Percentiles rank a stretch among this genome's conserved stretches.
Evolutionary conservation across 2,113 vertebrate species (phyloP).

Genomic region (Tachysurus vachellii): DNA sequence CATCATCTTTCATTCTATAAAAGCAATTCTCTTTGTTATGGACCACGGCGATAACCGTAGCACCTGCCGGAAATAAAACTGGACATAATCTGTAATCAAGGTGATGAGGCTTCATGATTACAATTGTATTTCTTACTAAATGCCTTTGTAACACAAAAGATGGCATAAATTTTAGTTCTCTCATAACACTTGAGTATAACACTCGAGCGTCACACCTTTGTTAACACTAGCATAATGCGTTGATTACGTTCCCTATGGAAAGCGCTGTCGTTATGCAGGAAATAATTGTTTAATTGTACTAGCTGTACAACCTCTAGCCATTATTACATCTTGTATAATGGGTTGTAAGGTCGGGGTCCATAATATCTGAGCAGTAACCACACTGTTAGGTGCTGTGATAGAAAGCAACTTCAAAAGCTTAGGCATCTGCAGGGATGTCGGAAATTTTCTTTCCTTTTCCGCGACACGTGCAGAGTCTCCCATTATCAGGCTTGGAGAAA

Average conservation of each 20-base stretch:
- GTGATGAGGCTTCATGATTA: constrained; percentile 16
- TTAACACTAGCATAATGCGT: not conserved
- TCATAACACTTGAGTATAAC: not conserved
- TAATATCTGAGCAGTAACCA: constrained; percentile 28
- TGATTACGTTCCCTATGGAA: not conserved
- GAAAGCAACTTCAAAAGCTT: constrained; percentile 26
- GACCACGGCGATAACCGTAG: not conserved
- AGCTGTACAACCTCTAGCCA: not conserved
- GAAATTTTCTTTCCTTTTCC: constrained; percentile 11
- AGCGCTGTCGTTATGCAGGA: not conserved
- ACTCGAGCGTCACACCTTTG: not conserved
- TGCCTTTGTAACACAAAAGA: not conserved
- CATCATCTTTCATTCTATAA: not conserved
- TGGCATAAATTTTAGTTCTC: not conserved
- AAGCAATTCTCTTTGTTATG: constrained; percentile 16
- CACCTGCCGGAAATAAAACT: constrained; percentile 18
- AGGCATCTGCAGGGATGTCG: constrained; percentile 23
- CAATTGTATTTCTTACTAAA: constrained; percentile 1
- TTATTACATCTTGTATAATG: not conserved
- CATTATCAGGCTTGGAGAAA: not conserved
- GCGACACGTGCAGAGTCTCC: not conserved
- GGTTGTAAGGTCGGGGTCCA: not conserved
- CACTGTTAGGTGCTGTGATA: constrained; percentile 7
- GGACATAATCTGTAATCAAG: constrained; percentile 40
- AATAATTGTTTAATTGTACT: constrained; percentile 11